Evolutionary conservation across 2,113 vertebrate species (phyloP).

Genomic region (Cinclus cinclus): DNA sequence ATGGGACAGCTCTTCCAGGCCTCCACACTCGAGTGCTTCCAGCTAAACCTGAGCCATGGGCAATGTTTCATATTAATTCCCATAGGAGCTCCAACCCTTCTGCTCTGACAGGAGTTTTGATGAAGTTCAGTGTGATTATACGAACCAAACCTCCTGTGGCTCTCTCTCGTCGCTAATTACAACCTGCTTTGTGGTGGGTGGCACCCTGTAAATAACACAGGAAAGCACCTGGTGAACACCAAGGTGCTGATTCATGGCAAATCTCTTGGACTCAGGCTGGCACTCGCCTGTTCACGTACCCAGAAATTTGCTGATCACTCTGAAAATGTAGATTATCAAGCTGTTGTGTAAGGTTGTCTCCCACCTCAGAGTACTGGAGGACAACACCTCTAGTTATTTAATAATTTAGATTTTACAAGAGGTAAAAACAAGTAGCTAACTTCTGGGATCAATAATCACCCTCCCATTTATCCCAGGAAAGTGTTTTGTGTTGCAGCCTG

Average conservation of each 20-base stretch:
- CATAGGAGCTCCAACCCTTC: not conserved
- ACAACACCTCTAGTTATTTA: not conserved
- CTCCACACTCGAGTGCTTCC: not conserved
- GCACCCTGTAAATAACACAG: constrained; percentile 51
- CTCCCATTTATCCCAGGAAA: not conserved
- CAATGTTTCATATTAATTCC: not conserved
- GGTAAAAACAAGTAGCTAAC: not conserved
- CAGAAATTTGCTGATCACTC: constrained; percentile 58
- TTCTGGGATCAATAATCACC: not conserved
- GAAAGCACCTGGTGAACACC: constrained; percentile 54
- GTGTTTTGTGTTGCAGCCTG: not conserved
- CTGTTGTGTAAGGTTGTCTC: constrained; percentile 45
- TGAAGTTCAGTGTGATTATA: constrained; percentile 21
- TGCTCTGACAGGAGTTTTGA: constrained; percentile 15
- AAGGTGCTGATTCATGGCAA: constrained; percentile 67
- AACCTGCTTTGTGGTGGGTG: not conserved
- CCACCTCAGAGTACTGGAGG: constrained; percentile 21
- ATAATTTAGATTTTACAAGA: not conserved
- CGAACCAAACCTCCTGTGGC: constrained; percentile 17
- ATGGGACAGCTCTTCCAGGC: not conserved
- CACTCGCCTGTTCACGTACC: constrained; percentile 62
- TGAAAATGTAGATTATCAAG: constrained; percentile 48
- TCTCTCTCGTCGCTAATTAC: constrained; percentile 47
- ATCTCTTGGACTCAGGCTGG: constrained; percentile 48
- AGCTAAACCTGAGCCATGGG: constrained; percentile 19